Evolutionary conservation across 2,888 invertebrate species (phyloP).

Genomic region (Athrips mouffetella): DNA sequence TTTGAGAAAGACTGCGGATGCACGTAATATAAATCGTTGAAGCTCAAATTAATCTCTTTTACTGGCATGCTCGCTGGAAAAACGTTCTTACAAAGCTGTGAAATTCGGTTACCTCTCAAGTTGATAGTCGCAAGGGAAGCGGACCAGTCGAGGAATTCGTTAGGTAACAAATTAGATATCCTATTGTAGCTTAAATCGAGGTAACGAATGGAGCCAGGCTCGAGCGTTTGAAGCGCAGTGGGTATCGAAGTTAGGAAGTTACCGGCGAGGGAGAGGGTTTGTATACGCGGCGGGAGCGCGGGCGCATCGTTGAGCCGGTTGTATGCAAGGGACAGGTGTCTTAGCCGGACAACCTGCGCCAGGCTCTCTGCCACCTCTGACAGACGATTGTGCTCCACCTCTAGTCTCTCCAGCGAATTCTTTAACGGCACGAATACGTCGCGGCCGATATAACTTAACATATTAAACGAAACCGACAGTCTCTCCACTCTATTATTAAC

Average conservation of each 20-base stretch:
- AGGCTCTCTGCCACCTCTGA: constrained; percentile 84
- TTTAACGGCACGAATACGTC: constrained; percentile 86
- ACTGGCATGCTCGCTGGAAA: constrained; percentile 86
- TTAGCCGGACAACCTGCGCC: constrained; percentile 81
- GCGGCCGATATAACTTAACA: constrained; percentile 82
- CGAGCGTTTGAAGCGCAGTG: constrained; percentile 83
- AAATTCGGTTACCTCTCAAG: constrained; percentile 90
- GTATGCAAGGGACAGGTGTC: constrained; percentile 90
- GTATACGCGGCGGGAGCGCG: constrained; percentile 82
- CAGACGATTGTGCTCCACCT: constrained; percentile 89
- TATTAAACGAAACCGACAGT: constrained; percentile 88
- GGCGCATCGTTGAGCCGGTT: constrained; percentile 81
- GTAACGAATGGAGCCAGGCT: constrained; percentile 84
- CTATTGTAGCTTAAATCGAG: constrained; percentile 93
- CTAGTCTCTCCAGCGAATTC: constrained; percentile 87
- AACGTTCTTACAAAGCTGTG: constrained; percentile 83
- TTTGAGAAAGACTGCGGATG: constrained; percentile 89
- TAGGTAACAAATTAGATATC: constrained; percentile 86
- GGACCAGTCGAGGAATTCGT: constrained; percentile 89
- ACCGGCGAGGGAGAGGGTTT: constrained; percentile 88
- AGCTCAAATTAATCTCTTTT: constrained; percentile 93
- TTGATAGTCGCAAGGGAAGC: constrained; percentile 87
- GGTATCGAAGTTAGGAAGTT: constrained; percentile 88
- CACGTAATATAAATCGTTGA: constrained; percentile 91
- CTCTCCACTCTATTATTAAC: constrained; percentile 84